These are phyloP conservation scores for Choristoneura fumiferana DNA, from an alignment of 1,140 invertebrate species.

Conservation along the genomic window DNA sequence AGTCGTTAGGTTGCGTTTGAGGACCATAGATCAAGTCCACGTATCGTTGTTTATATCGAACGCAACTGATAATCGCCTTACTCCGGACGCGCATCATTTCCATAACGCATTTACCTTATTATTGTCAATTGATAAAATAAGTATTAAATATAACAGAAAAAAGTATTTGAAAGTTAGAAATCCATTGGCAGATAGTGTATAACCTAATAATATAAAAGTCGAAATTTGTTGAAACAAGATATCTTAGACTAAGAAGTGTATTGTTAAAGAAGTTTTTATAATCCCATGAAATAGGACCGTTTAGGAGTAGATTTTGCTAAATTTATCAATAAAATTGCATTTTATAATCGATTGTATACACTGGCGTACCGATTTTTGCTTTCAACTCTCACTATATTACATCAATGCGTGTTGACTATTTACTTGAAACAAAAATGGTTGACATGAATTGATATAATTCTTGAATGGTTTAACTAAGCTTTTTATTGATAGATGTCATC, in stretches of 20 bases:
- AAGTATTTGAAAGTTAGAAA: conserved; percentile 4
- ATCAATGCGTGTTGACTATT: not conserved
- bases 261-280: conserved; percentile 22
- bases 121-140: conserved; percentile 35
- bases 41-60: not conserved
- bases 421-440: no score
- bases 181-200: conserved; percentile 27
- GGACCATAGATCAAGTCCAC: conserved; percentile 1
- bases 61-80: not conserved
- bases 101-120: conserved; percentile 23
- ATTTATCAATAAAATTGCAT: conserved; percentile 44
- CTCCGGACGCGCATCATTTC: conserved; percentile 9
- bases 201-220: conserved; percentile 32
- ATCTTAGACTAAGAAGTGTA: conserved; percentile 15
- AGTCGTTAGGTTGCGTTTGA: not conserved
- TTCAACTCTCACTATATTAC: not conserved
- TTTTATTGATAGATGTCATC: no score
- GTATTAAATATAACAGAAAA: conserved; percentile 21
- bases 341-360: conserved; percentile 29
- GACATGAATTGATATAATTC: no score
- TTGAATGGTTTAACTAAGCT: no score
- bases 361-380: not conserved
- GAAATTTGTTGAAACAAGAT: conserved; percentile 25
- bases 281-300: conserved; percentile 25
- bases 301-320: conserved; percentile 60